phyloP scores from a whole-genome alignment of 2,797 vertebrate species.

The Xerus rutilus region DNA sequence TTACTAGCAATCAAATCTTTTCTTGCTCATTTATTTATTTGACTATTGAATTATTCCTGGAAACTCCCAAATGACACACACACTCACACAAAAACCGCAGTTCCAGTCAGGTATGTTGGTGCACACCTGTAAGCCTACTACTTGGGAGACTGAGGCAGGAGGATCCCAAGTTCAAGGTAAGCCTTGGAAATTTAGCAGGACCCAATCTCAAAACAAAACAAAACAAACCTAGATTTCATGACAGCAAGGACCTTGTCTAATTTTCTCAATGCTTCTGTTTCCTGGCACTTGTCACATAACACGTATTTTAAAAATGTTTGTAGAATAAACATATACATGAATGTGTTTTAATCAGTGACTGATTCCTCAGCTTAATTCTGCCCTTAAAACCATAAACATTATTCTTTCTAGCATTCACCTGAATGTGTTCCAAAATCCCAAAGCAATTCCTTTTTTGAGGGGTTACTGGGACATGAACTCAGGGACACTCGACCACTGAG shows the following conservation, averaged over 20 bases:
- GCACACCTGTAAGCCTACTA: no score
- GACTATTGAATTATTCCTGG: neutral
- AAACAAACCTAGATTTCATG: neutral
- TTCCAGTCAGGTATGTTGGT: neutral
- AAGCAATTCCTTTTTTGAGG: no score
- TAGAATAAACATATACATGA: neutral
- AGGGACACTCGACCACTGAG: no score
- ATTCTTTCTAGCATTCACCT: neutral
- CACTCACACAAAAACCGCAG: neutral
- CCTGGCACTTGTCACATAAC: neutral
- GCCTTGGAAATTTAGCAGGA: no score
- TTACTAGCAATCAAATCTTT: constrained; percentile 10
- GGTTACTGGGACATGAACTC: no score
- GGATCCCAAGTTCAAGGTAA: no score
- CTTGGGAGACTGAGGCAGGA: no score
- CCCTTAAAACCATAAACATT: neutral
- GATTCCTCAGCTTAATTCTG: neutral
- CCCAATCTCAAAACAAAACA: no score
- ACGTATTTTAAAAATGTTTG: neutral
- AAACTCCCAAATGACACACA: neutral
- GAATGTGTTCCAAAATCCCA: neutral
- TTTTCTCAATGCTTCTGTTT: constrained; percentile 43
- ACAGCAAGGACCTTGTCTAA: neutral
- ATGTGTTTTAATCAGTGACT: constrained; percentile 14
- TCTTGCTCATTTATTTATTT: constrained; percentile 51